Percentiles rank a stretch among this genome's conserved stretches.
These are phyloP conservation scores for Amblyornis subalaris DNA, from an alignment of 2,113 vertebrate species.

Conservation along the genomic window DNA sequence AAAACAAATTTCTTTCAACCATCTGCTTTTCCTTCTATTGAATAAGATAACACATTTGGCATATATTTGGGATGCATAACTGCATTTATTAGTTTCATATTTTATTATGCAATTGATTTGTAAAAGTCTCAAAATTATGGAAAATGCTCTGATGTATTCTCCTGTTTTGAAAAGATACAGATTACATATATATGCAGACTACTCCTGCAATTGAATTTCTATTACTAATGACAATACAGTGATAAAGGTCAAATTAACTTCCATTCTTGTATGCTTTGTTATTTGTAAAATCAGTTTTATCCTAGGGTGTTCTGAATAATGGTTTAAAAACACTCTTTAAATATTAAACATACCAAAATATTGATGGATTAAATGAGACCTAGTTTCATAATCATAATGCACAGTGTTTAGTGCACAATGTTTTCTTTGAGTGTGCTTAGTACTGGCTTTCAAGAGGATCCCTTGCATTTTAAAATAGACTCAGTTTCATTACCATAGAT, in stretches of 20 bases:
- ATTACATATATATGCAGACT: constrained; percentile 11
- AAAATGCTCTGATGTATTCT: background rate
- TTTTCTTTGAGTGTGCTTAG: constrained; percentile 9
- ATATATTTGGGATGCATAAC: background rate
- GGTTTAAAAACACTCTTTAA: constrained; percentile 56
- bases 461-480: constrained; percentile 63
- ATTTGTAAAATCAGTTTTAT: constrained; percentile 50
- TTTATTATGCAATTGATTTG: constrained; percentile 7
- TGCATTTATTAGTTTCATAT: background rate
- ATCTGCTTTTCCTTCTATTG: background rate
- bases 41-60: background rate
- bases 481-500: constrained; percentile 61
- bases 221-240: constrained; percentile 17
- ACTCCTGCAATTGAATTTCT: background rate
- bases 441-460: constrained; percentile 12
- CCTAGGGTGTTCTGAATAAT: constrained; percentile 26
- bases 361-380: constrained; percentile 55
- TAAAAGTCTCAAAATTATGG: background rate
- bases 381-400: constrained; percentile 65
- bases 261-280: constrained; percentile 8
- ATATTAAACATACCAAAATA: constrained; percentile 59
- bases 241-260: constrained; percentile 51
- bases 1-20: constrained; percentile 12
- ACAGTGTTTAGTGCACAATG: constrained; percentile 5
- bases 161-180: constrained; percentile 20